Base-by-base conservation (phyloP, 1,140 invertebrate genomes). In the Eriosoma lanigerum region DNA sequence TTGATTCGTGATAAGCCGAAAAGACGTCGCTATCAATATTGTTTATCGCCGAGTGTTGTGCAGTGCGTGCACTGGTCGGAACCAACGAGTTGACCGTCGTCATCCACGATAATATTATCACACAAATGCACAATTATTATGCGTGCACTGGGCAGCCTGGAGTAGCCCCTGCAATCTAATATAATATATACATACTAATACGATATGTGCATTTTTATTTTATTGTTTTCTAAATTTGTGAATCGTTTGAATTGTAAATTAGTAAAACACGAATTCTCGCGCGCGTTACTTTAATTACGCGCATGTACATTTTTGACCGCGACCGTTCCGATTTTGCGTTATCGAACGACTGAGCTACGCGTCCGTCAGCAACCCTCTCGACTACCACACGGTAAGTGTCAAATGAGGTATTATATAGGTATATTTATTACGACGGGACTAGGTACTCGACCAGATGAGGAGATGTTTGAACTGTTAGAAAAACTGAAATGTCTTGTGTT, bases 141-240 rank as follows among this genome's bases (percentile, higher is more conserved):
- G 29, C 32, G 62, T 3, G 29, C 19, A 12, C 66, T n/a, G n/a
- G 68, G 68, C 46, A 72, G 24, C 68, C 24, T 72, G 68, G 46
- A 72, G 68, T 24, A 52, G 3, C 24, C 48, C 68, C 24, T 72
- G 48, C 46, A 72, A 52, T 68, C 44, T 66, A 64, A 48, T 68
- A 38, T 62, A 62, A 29, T 38, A 68, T 68, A 68, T 44, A 68
- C 21, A n/a, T 60, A 29, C 9, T 62, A 38, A 38, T 38, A 8
- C 8, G 8, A 38, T 38, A 38, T 38, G 29, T 38, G 1, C n/a
- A 26, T 58, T 26, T 8, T 54, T 58, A 24, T 68, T 68, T 21
- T n/a, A 64, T 29, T 64, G 38, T 68, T 48, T 68, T 68, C 15
- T 17, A 66, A 44, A 46, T 66, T 44, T 13, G 10, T n/a, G n/a